These are phyloP conservation scores for Benitochromis conjunctus DNA, from an alignment of 2,113 vertebrate species.

Conservation along the genomic window DNA sequence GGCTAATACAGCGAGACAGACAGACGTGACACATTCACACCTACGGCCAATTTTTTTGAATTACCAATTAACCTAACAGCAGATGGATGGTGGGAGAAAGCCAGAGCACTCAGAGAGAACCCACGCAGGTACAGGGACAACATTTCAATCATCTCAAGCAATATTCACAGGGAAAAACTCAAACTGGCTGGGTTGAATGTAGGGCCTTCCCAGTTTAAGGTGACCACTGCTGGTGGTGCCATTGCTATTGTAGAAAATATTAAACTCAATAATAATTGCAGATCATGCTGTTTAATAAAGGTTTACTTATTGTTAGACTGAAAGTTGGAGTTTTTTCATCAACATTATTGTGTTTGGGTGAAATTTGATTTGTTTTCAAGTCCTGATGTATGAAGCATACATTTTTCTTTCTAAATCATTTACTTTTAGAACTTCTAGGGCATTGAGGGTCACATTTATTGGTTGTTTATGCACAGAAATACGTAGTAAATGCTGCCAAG, in stretches of 20 bases:
- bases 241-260: background rate
- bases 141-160: background rate
- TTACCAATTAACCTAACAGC: background rate
- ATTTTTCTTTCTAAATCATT: background rate
- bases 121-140: background rate
- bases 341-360: background rate
- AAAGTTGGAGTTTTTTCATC: background rate
- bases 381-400: background rate
- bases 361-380: background rate
- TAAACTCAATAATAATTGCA: background rate
- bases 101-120: background rate
- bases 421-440: background rate
- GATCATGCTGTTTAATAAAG: background rate
- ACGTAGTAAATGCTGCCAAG: background rate
- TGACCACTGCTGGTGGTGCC: background rate
- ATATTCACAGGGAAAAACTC: background rate
- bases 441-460: background rate
- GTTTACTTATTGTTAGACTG: background rate
- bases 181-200: background rate
- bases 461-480: background rate
- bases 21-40: background rate
- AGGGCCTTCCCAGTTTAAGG: background rate
- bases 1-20: background rate
- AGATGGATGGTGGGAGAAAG: background rate
- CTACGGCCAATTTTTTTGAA: background rate